phyloP scores from a whole-genome alignment of 2,888 invertebrate genomes.

The Oscheius sp. region DNA sequence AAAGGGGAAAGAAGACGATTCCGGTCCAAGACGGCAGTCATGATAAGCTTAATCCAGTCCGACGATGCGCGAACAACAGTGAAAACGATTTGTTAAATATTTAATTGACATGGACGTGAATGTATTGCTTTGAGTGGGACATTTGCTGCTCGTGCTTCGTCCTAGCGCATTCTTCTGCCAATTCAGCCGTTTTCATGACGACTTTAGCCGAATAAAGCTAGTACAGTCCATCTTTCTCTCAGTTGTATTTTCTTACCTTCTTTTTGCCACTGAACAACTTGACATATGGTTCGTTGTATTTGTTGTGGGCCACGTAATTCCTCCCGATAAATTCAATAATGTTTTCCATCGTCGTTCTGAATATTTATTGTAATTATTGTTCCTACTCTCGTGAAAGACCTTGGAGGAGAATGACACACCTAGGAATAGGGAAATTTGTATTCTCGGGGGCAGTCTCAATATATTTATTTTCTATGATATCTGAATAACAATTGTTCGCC shows the following conservation, averaged over 20 bases:
- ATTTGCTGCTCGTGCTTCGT: background rate
- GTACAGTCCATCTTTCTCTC: background rate
- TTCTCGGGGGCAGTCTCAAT: too few species aligned
- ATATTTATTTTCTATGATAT: too few species aligned
- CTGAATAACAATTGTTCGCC: too few species aligned
- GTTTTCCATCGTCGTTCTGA: background rate
- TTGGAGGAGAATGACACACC: too few species aligned
- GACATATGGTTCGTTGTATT: background rate
- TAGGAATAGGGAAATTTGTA: too few species aligned
- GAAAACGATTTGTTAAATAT: background rate
- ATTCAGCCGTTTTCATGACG: background rate
- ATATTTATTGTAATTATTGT: too few species aligned
- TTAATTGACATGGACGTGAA: background rate
- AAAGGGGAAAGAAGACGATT: conserved; percentile 22
- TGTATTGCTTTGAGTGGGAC: background rate
- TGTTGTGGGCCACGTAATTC: background rate
- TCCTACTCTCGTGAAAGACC: too few species aligned
- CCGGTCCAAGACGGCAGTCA: background rate
- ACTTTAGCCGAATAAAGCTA: background rate
- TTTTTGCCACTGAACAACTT: background rate
- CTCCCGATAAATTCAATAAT: background rate
- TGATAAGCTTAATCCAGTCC: conserved; percentile 10
- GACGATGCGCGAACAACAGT: background rate
- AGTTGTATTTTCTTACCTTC: background rate
- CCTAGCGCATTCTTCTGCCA: background rate